phyloP scores from a whole-genome alignment of 2,888 invertebrate species.

The Bimastos eiseni region DNA sequence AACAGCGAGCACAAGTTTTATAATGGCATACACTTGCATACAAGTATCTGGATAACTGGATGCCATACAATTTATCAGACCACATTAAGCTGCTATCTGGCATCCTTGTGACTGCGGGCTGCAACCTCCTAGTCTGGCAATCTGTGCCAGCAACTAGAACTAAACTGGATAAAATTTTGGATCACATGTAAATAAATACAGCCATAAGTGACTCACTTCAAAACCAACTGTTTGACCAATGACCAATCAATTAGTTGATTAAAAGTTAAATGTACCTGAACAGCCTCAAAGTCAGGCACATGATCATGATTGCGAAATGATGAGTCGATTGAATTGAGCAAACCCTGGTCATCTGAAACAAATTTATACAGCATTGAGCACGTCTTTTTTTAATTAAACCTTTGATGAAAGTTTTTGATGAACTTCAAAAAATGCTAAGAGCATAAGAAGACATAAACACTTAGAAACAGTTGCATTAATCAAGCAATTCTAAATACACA shows the following conservation, averaged over 20 bases:
- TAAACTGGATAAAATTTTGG: background rate
- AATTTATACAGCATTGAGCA: background rate
- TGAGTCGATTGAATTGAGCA: conserved; percentile 14
- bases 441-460: background rate
- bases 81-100: too few relatives aligned
- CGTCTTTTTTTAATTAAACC: background rate
- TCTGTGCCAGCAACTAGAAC: background rate
- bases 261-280: background rate
- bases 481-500: too few relatives aligned
- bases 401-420: background rate
- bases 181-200: background rate
- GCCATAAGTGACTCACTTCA: background rate
- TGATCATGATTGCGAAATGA: conserved; percentile 7
- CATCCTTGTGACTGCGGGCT: too few relatives aligned
- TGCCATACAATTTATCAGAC: too few relatives aligned
- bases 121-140: background rate
- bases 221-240: background rate
- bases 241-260: background rate
- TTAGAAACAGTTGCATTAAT: background rate
- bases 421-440: background rate
- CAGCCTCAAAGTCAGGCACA: background rate
- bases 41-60: too few relatives aligned
- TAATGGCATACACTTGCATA: too few relatives aligned
- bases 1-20: too few relatives aligned
- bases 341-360: background rate